These are phyloP conservation scores for Drosophila villosipedis DNA, from an alignment of 2,888 invertebrate species.

Conservation along the genomic window DNA sequence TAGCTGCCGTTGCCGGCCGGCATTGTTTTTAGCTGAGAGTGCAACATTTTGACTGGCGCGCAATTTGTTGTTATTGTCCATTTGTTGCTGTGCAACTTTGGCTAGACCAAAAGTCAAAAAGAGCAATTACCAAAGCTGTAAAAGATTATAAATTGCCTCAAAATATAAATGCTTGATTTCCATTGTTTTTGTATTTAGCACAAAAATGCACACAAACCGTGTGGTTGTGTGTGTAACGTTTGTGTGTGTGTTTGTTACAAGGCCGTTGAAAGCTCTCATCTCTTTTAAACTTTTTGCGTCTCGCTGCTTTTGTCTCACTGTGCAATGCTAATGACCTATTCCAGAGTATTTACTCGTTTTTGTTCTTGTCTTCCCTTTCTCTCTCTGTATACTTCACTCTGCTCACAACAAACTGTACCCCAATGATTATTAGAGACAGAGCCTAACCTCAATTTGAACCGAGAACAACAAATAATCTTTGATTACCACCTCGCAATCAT, in stretches of 20 bases:
- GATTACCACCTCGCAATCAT: constrained; percentile 75
- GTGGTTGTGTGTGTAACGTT: constrained; percentile 1
- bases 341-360: constrained; percentile 45
- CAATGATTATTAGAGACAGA: constrained; percentile 33
- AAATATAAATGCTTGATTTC: constrained; percentile 14
- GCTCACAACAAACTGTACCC: constrained; percentile 62
- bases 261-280: constrained; percentile 42
- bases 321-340: constrained; percentile 64
- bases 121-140: constrained; percentile 15
- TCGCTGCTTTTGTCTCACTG: constrained; percentile 27
- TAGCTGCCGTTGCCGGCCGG: constrained; percentile 65
- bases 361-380: constrained; percentile 10
- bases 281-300: constrained; percentile 38
- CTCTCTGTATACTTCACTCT: constrained; percentile 10
- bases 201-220: constrained; percentile 6
- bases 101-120: constrained; percentile 16
- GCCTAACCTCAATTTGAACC: constrained; percentile 77
- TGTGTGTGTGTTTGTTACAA: constrained; percentile 31
- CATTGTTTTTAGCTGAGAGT: constrained; percentile 69
- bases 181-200: constrained; percentile 14
- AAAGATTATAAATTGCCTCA: constrained; percentile 19
- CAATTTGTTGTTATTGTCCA: constrained; percentile 41
- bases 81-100: constrained; percentile 40
- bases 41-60: constrained; percentile 50
- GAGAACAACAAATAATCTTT: constrained; percentile 75